phyloP scores from a whole-genome alignment of 2,888 invertebrate genomes.

The Cheilosia variabilis region DNA sequence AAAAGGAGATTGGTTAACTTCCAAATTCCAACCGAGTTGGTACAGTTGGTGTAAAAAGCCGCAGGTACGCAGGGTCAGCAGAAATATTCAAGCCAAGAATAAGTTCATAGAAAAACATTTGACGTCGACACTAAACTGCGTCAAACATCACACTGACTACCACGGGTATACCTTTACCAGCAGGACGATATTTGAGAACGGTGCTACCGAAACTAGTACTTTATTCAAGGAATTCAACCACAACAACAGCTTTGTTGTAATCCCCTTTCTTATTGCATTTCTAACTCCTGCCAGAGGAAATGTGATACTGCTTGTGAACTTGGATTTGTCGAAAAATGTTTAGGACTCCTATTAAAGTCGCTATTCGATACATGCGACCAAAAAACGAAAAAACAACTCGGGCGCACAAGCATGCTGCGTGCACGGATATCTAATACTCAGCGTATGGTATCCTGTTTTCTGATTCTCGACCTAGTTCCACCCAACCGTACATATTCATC shows the following conservation, averaged over 20 bases:
- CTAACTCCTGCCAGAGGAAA: conserved; percentile 36
- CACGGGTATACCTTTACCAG: background rate
- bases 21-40: too few relatives aligned
- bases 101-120: too few relatives aligned
- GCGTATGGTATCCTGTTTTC: conserved; percentile 46
- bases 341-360: conserved; percentile 30
- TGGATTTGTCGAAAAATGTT: conserved; percentile 40
- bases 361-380: conserved; percentile 40
- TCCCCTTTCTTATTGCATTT: background rate
- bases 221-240: too few relatives aligned
- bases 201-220: conserved; percentile 1
- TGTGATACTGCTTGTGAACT: conserved; percentile 44
- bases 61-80: too few relatives aligned
- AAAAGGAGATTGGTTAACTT: too few relatives aligned
- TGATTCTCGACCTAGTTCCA: conserved; percentile 42
- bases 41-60: too few relatives aligned
- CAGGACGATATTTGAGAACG: conserved; percentile 17
- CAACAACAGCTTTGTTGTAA: background rate
- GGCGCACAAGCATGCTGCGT: conserved; percentile 22
- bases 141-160: background rate
- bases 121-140: background rate
- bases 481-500: conserved; percentile 6
- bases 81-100: too few relatives aligned
- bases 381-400: conserved; percentile 4
- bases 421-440: conserved; percentile 56